These are phyloP conservation scores for Ricordea florida DNA, from an alignment of 92 coral and sea anemone genomes.

Conservation along the genomic window DNA sequence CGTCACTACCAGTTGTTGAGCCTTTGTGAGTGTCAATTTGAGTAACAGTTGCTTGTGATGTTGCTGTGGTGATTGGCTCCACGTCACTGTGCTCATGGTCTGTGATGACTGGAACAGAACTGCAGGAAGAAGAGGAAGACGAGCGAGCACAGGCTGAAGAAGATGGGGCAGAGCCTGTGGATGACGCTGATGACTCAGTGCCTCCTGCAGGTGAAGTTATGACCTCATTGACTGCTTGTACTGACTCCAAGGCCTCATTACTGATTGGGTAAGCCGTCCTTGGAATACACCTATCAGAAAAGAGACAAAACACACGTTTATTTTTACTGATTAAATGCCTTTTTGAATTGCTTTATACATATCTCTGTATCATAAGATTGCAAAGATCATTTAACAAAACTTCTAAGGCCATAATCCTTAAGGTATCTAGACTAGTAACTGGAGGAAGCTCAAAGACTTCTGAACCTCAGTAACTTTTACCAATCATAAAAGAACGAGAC, in stretches of 20 bases:
- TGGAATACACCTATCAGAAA: conserved; percentile 53
- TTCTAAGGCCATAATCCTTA: too few species aligned
- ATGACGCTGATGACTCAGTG: not conserved
- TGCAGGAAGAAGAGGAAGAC: conserved; percentile 14
- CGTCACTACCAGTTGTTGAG: not conserved
- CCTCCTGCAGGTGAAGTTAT: conserved; percentile 19
- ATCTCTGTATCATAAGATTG: too few species aligned
- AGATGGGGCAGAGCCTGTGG: conserved; percentile 7
- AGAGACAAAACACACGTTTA: too few species aligned
- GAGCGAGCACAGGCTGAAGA: conserved; percentile 8
- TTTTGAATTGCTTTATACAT: too few species aligned
- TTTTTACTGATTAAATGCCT: too few species aligned
- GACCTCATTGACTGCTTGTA: conserved; percentile 48
- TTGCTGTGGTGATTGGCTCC: conserved; percentile 39
- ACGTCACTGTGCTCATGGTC: conserved; percentile 9
- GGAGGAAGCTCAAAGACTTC: too few species aligned
- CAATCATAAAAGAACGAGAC: too few species aligned
- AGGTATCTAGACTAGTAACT: too few species aligned
- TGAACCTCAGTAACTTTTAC: too few species aligned
- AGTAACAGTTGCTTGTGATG: conserved; percentile 55
- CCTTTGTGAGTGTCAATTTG: conserved; percentile 15
- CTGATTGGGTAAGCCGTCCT: conserved; percentile 3
- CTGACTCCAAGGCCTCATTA: conserved; percentile 15
- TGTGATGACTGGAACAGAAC: conserved; percentile 26
- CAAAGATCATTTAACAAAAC: too few species aligned